These are phyloP conservation scores for Probosciger aterrimus DNA, from an alignment of 2,113 vertebrate species.

Conservation along the genomic window DNA sequence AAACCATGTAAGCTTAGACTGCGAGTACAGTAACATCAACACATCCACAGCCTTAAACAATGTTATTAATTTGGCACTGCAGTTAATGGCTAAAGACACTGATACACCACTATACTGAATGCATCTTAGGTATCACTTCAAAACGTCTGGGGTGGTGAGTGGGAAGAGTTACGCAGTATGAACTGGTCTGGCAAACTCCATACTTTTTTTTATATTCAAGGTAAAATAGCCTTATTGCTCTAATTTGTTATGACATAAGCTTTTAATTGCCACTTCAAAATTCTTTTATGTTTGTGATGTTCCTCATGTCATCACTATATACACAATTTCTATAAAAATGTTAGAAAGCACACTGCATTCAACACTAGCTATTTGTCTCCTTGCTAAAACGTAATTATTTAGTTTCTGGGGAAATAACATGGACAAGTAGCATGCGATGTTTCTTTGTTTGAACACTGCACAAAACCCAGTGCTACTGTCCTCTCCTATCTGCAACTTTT, in stretches of 20 bases:
- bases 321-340: neutral
- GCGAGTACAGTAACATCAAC: neutral
- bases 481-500: neutral
- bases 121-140: accelerated
- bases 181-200: neutral
- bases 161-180: neutral
- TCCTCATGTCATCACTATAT: neutral
- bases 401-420: neutral
- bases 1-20: neutral
- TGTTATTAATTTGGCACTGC: neutral
- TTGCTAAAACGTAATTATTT: neutral
- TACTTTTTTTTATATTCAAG: neutral
- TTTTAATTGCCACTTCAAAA: neutral
- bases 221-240: neutral
- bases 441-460: neutral
- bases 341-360: neutral
- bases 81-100: neutral
- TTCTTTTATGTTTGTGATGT: neutral
- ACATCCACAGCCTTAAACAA: neutral
- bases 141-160: neutral
- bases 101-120: neutral
- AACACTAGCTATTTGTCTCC: neutral
- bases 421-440: neutral
- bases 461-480: neutral
- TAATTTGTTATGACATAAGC: neutral